These are phyloP conservation scores for Noturus placidus DNA, from an alignment of 2,113 vertebrate species.

Conservation along the genomic window DNA sequence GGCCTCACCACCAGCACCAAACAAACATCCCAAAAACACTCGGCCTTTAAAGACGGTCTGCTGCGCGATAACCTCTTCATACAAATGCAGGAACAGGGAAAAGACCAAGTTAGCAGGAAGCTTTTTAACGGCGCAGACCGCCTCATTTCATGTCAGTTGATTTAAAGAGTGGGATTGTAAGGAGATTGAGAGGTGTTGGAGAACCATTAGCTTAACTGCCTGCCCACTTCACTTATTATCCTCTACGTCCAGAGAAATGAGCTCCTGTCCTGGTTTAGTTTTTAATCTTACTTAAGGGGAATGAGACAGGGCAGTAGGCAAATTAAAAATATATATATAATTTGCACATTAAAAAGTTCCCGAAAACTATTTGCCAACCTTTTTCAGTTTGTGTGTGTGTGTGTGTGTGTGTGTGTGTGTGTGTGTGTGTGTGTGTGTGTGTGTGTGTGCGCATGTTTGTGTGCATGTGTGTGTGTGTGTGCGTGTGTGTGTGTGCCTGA, in stretches of 20 bases:
- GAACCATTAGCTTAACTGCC: constrained; percentile 35
- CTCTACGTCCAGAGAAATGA: constrained; percentile 42
- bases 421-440: constrained; percentile 32
- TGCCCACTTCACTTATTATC: constrained; percentile 42
- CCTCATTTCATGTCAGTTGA: constrained; percentile 23
- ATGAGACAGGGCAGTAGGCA: constrained; percentile 35
- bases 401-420: background rate
- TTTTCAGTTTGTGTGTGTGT: constrained; percentile 36
- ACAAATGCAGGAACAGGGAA: constrained; percentile 5
- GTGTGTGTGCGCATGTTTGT: constrained; percentile 26
- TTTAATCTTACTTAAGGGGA: constrained; percentile 40
- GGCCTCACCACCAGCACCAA: constrained; percentile 58
- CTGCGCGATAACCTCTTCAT: background rate
- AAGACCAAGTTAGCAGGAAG: constrained; percentile 13
- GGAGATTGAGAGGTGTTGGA: constrained; percentile 24
- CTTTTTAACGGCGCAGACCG: background rate
- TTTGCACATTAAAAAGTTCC: constrained; percentile 49
- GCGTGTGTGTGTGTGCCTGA: constrained; percentile 37
- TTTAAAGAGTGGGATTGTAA: constrained; percentile 50
- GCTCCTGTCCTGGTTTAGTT: constrained; percentile 33
- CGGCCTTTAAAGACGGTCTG: constrained; percentile 50
- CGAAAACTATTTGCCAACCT: constrained; percentile 50
- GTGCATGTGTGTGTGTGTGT: constrained; percentile 11
- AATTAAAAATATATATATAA: constrained; percentile 42
- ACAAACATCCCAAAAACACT: constrained; percentile 60